phyloP scores from a whole-genome alignment of 2,888 invertebrate genomes.

The Chloroclystis v-ata region DNA sequence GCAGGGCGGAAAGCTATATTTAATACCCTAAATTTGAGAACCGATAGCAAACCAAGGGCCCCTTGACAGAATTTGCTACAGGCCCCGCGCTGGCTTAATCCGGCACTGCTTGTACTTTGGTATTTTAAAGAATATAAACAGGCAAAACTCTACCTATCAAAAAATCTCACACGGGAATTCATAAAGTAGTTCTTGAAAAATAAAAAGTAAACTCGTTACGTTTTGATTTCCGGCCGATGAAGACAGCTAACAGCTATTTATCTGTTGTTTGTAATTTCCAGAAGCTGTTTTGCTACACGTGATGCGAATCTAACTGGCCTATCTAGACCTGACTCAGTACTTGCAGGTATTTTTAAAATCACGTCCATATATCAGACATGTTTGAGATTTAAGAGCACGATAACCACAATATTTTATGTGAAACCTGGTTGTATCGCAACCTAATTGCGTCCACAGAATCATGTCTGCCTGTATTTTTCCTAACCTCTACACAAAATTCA shows the following conservation, averaged over 20 bases:
- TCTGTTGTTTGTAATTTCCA: constrained; percentile 56
- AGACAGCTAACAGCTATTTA: constrained; percentile 43
- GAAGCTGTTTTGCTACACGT: constrained; percentile 56
- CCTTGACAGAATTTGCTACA: too few relatives aligned
- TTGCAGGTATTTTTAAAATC: constrained; percentile 37
- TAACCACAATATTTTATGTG: constrained; percentile 44
- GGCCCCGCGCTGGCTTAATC: too few relatives aligned
- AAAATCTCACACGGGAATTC: background rate
- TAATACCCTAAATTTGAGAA: too few relatives aligned
- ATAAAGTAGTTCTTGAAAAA: background rate
- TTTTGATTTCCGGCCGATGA: constrained; percentile 53
- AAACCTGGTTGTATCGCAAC: constrained; percentile 42
- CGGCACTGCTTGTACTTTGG: too few relatives aligned
- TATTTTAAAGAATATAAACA: too few relatives aligned
- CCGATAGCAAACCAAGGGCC: too few relatives aligned
- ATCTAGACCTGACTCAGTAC: constrained; percentile 41
- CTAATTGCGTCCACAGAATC: constrained; percentile 54
- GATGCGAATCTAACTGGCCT: constrained; percentile 48
- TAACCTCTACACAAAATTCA: background rate
- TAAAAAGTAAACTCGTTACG: constrained; percentile 15
- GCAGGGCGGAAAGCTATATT: too few relatives aligned
- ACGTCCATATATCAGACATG: constrained; percentile 38
- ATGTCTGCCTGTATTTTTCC: background rate
- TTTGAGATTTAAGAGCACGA: constrained; percentile 41
- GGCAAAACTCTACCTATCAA: background rate